Conservation (phyloP, 2,888 invertebrate species). For the Leptothorax acervorum region DNA sequence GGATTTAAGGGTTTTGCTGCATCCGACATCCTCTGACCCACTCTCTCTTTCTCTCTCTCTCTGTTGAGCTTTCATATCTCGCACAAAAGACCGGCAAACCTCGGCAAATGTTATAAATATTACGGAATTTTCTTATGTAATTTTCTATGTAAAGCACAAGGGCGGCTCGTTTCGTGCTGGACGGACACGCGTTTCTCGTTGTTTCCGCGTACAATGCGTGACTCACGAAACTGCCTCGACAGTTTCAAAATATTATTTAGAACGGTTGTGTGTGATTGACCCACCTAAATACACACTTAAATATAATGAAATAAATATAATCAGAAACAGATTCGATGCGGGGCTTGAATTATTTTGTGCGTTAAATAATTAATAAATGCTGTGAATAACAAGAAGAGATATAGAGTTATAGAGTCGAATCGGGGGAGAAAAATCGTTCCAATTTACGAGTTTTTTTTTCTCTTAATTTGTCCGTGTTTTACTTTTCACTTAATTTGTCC, state of each 20-base stretch:
- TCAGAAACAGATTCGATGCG: no score
- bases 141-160: background rate
- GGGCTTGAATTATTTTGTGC: background rate
- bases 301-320: background rate
- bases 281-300: background rate
- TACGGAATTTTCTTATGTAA: conserved; percentile 19
- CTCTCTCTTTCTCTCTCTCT: background rate
- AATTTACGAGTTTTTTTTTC: background rate
- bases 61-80: conserved; percentile 33
- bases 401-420: background rate
- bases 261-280: background rate
- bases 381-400: background rate
- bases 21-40: conserved; percentile 45
- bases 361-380: no score
- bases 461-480: no score
- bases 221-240: background rate
- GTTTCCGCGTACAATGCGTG: background rate
- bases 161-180: background rate
- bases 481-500: no score
- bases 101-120: conserved; percentile 18
- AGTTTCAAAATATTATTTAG: background rate
- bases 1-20: conserved; percentile 71
- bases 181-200: background rate
- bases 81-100: background rate
- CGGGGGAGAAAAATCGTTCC: background rate